Evolutionary conservation across 2,888 invertebrate species (phyloP), one percentile per base, ranked within the genome.

Genomic region (Chymomyza caudatula): DNA sequence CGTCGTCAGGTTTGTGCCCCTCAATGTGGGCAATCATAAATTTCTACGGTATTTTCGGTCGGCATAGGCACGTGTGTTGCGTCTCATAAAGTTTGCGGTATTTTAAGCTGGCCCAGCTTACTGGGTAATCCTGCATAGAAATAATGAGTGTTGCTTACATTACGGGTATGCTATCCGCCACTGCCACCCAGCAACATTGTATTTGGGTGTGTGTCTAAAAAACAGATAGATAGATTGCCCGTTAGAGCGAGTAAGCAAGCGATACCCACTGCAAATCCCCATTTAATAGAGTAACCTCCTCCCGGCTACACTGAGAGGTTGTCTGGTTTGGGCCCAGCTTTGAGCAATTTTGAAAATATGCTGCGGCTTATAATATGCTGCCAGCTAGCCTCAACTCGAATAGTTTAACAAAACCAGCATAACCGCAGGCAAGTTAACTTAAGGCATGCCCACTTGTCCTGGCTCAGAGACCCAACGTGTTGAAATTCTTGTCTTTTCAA

Each of bases 1-100:
- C 22, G 23, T 43, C 44, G 57, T 43, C 22, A 29, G 49, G 44
- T 53, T 61, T 49, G 23, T 68, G 64, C 67, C 62, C 65, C 53
- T 62, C 22, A 63, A 67, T 54, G 63, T 63, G 60, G 66, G 75
- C 78, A 85, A 80, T 77, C 85, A 82, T 83, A 83, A 85, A 83
- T 83, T 85, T 85, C 73, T 69, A 60, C 71, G 77, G 74, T 76
- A 17, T 25, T 51, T 37, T 53, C 23, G 51, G 51, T 53, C 25
- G 53, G 53, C 53, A 53, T 53, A 60, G 73, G 73, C 84, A 83
- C 81, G 83, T 85, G 84, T 85, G 83, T 76, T 80, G 78, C 65
- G 77, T 77, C 78, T 74, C 81, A 85, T 85, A 85, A 83, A 83
- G 84, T 85, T 83, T 85, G 81, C 72, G 84, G 84, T 74, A 79